Conservation (phyloP, 1,140 invertebrate genomes). For the Lordiphosa collinella region DNA sequence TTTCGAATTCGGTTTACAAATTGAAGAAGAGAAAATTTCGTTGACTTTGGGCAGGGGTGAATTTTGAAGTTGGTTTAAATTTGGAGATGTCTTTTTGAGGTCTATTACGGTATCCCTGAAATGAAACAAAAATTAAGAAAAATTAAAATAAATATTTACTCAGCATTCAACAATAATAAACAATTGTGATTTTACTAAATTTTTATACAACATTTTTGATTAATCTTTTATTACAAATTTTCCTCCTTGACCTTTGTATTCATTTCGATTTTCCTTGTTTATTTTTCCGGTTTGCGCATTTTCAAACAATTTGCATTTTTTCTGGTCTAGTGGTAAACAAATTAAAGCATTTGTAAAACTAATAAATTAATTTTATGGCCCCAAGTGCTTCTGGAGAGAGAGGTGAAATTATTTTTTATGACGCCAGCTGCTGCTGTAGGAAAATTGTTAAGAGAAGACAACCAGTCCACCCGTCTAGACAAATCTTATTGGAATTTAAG, state of each 20-base stretch:
- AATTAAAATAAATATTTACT: conserved; percentile 50
- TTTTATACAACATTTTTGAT: conserved; percentile 19
- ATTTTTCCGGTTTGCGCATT: conserved; percentile 2
- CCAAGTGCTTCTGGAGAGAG: conserved; percentile 27
- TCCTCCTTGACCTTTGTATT: not conserved
- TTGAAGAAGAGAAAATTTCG: not conserved
- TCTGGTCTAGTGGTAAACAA: conserved; percentile 31
- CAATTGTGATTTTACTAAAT: not conserved
- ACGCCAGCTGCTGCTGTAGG: conserved; percentile 8
- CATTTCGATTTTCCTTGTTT: not conserved
- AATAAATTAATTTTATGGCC: conserved; percentile 58
- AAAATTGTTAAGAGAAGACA: conserved; percentile 2
- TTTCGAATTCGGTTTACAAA: conserved; percentile 11
- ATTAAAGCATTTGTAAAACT: conserved; percentile 59
- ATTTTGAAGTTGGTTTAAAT: not conserved
- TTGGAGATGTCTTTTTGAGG: conserved; percentile 39
- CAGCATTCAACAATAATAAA: not conserved
- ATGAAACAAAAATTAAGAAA: not conserved
- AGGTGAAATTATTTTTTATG: conserved; percentile 29
- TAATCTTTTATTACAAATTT: conserved; percentile 9
- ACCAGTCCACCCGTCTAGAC: conserved; percentile 12
- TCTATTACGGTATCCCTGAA: conserved; percentile 54
- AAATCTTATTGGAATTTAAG: too few relatives aligned
- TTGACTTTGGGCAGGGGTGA: not conserved
- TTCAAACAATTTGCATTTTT: conserved; percentile 14